Conservation (phyloP, 2,113 vertebrate species). For the Uria lomvia region DNA sequence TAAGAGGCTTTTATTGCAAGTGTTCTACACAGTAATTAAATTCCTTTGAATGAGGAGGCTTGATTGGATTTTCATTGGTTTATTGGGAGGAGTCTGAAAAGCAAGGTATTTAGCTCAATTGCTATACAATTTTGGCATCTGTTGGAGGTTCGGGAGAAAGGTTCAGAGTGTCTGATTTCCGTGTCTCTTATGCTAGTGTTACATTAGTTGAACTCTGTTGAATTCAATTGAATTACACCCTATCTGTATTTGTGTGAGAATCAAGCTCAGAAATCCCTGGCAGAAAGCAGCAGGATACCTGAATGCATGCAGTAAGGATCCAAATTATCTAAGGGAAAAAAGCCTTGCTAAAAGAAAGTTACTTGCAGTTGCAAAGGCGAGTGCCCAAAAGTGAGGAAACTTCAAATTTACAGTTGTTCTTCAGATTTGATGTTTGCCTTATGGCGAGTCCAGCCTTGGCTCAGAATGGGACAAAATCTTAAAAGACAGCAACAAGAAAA, state of each 20-base stretch:
- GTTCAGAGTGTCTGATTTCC: not conserved
- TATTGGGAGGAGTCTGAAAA: slow-evolving; percentile 34
- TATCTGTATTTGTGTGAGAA: not conserved
- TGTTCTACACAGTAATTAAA: slow-evolving; percentile 59
- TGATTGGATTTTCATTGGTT: slow-evolving; percentile 43
- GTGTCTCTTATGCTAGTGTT: not conserved
- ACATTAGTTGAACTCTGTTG: not conserved
- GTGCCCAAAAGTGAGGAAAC: not conserved
- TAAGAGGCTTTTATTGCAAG: slow-evolving; percentile 56
- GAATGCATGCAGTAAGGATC: not conserved
- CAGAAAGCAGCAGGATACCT: slow-evolving; percentile 17
- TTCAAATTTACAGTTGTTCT: not conserved
- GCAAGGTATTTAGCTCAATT: slow-evolving; percentile 41
- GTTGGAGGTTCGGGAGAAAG: not conserved
- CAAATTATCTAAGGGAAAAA: not conserved
- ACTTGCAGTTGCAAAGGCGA: not conserved
- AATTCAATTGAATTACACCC: not conserved
- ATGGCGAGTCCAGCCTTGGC: not conserved
- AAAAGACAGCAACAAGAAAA: not conserved
- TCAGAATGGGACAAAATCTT: not conserved
- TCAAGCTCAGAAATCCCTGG: not conserved
- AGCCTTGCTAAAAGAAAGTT: not conserved
- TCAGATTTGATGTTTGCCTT: not conserved
- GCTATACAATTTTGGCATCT: slow-evolving; percentile 38
- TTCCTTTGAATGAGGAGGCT: slow-evolving; percentile 29